Base-by-base conservation (phyloP, 2,888 invertebrate genomes). In the Leucophenga maculata region DNA sequence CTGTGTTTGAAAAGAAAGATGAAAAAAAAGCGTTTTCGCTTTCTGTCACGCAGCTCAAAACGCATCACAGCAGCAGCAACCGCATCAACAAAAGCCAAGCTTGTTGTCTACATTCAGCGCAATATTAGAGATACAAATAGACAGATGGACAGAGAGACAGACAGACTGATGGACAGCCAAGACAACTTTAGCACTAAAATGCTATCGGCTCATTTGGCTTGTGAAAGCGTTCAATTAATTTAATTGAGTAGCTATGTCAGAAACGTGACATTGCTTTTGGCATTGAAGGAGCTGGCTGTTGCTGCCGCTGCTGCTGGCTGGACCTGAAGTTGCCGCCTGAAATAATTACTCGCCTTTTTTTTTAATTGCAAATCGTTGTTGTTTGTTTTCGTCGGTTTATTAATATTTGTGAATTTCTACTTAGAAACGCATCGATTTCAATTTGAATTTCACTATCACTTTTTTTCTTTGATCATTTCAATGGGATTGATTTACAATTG, bases 201-300 rank as follows among this genome's bases (percentile, higher is more conserved):
- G 71, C 26, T 71, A 65, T 26, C 22, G 57, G 69, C 74, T 70
- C 73, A 68, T 69, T 75, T 75, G 73, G 77, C 80, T 80, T 83
- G 86, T 85, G 85, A 85, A 85, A 85, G 85, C 85, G 85, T 80
- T 84, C 84, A 85, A 85, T 86, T 84, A 84, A 83, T 77, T 85
- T 82, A 86, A 85, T 85, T 84, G 78, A 76, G 74, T 78, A 69
- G 68, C 67, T 69, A 62, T 60, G 66, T 69, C 72, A 67, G 71
- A 46, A 18, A 8, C 39, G 39, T 64, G 18, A 14, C 22, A 8
- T 64, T 59, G 31, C 46, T 48, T 16, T 60, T 60, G 60, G 20
- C 6, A 8, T 59, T 59, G 18, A 22, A n/a, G 31, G n/a, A 32
- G 31, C 9, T 59, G 22, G 14, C n/a, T 60, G 16, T 57, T 57